Base-by-base conservation (phyloP, 2,797 vertebrate genomes). In the Moxostoma hubbsi region DNA sequence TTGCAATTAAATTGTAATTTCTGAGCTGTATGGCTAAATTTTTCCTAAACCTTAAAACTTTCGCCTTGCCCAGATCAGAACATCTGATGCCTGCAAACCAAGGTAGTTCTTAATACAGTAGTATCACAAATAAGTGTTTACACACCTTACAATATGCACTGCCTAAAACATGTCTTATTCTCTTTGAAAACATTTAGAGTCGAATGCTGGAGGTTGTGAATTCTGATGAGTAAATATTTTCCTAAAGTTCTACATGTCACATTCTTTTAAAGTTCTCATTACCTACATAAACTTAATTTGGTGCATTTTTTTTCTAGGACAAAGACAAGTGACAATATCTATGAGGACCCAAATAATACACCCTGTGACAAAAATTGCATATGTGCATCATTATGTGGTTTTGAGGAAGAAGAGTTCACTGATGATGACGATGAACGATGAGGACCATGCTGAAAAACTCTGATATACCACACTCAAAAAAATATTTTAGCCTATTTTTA, bases 301-400 rank as follows among this genome's bases (percentile, higher is more conserved):
- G 13, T 6, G 11, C 5, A 50, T 51, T n/a, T 58, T 11, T 45
- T 71, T 58, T 51, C n/a, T 12, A 75, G 76, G 66, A 79, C 79
- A 86, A 95, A 83, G 94, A 96, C 58, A n/a, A 90, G 92, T 0
- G 95, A 96, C 0, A 94, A 96, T 43, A 96, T 97, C 87, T 98
- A 98, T 0, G 96, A 97, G 90, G 94, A 93, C 75, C 96, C 96
- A 0, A 93, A 93, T 0, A 83, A 90, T 0, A 85, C 86, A 2
- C 81, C 86, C 0, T 87, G 1, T 51, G 76, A 46, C 6, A 91
- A 87, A 11, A 92, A 91, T 0, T 93, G 83, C 0, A 91, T 80
- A n/a, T 68, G 89, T 16, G 95, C 93, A 0, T 94, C 95, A 0
- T 92, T 87, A 0, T 95, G 95, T 4, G 94, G 94, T 10, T 71